Evolutionary conservation across 2,113 vertebrate species (phyloP).

Genomic region (Melozone crissalis): DNA sequence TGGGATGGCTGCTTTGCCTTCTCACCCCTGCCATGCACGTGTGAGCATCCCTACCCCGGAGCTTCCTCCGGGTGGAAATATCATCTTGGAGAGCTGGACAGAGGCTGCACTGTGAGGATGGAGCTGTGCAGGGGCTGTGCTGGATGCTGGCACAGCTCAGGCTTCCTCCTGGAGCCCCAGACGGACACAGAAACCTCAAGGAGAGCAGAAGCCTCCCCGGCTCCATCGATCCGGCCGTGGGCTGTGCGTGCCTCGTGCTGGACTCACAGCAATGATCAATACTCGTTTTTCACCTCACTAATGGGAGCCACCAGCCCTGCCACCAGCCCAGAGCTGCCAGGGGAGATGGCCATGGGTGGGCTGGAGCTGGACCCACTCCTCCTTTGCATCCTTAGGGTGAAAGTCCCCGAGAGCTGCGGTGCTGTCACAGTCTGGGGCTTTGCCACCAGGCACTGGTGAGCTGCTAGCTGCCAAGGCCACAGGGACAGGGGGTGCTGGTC

Average conservation of each 20-base stretch:
- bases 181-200: not conserved
- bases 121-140: not conserved
- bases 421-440: not conserved
- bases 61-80: not conserved
- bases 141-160: not conserved
- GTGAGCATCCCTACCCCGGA: not conserved
- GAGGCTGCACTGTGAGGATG: not conserved
- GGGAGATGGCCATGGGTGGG: not conserved
- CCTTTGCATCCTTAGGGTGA: not conserved
- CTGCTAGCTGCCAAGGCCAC: accelerated
- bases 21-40: accelerated
- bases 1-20: not conserved
- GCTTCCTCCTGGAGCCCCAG: not conserved
- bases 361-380: not conserved
- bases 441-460: accelerated
- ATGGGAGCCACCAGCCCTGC: not conserved
- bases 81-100: accelerated
- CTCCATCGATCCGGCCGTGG: not conserved
- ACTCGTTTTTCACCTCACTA: not conserved
- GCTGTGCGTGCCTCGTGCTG: not conserved
- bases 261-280: not conserved
- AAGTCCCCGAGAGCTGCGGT: accelerated
- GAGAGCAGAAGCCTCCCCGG: not conserved
- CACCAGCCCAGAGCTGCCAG: not conserved
- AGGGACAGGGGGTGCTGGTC: accelerated